phyloP scores from a whole-genome alignment of 1,140 invertebrate species.

The Vanessa tameamea region DNA sequence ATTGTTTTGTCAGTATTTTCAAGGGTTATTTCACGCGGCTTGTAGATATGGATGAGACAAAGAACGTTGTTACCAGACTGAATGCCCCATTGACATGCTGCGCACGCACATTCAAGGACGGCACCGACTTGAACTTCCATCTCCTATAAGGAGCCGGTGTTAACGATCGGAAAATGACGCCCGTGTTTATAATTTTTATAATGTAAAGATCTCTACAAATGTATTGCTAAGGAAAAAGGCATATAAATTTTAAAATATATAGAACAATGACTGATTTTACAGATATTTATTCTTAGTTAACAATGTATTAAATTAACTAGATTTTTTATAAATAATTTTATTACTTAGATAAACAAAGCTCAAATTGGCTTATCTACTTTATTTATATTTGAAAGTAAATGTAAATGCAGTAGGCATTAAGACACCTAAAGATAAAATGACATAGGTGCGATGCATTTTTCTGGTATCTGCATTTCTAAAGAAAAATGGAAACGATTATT shows the following conservation, averaged over 20 bases:
- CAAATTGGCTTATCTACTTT: neutral
- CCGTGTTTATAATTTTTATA: conserved; percentile 7
- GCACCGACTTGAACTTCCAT: conserved; percentile 47
- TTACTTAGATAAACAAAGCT: neutral
- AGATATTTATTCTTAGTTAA: too few relatives aligned
- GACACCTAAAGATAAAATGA: neutral
- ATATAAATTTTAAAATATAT: neutral
- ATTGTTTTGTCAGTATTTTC: conserved; percentile 6
- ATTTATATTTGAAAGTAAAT: neutral
- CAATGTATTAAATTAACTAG: too few relatives aligned
- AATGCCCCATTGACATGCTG: conserved; percentile 58
- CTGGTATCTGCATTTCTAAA: neutral
- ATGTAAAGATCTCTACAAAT: neutral
- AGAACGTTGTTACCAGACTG: conserved; percentile 45
- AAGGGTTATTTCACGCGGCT: conserved; percentile 14
- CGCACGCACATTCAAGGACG: conserved; percentile 65
- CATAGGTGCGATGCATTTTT: neutral
- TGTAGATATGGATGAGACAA: conserved; percentile 42
- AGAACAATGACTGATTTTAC: neutral
- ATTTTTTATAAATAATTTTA: neutral
- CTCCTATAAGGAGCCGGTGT: conserved; percentile 27
- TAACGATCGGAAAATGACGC: conserved; percentile 34
- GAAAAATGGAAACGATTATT: neutral
- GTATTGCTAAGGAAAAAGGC: neutral
- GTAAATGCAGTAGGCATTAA: neutral